Evolutionary conservation across 2,113 vertebrate species (phyloP).

Genomic region (Hippopotamus amphibius): DNA sequence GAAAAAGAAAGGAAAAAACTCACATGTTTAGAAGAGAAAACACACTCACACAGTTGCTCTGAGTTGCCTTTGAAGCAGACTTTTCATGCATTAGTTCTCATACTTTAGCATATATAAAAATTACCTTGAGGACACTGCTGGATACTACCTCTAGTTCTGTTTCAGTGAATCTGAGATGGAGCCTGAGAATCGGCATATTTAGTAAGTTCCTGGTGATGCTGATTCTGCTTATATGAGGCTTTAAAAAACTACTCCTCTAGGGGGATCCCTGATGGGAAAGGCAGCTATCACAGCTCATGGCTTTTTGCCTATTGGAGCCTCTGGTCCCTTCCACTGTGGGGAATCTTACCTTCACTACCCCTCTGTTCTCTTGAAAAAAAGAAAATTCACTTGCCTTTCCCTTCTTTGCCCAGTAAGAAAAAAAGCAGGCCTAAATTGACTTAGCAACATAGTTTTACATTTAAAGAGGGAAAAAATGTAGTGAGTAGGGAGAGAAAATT

Average conservation of each 20-base stretch:
- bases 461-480: neutral
- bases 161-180: neutral
- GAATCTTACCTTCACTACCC: neutral
- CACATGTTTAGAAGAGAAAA: neutral
- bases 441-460: neutral
- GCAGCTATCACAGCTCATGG: neutral
- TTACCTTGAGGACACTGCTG: neutral
- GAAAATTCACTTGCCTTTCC: neutral
- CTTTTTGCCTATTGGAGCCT: neutral
- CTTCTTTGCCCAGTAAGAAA: neutral
- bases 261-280: neutral
- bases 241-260: neutral
- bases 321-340: neutral
- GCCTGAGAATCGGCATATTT: neutral
- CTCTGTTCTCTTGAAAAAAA: neutral
- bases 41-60: neutral
- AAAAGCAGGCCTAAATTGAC: neutral
- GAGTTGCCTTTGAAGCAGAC: neutral
- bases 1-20: neutral
- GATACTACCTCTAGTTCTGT: neutral
- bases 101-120: neutral
- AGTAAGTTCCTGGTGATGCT: neutral
- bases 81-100: neutral
- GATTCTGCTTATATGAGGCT: neutral
- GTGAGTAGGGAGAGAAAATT: slow-evolving; percentile 28